phyloP scores from a whole-genome alignment of 2,797 vertebrate genomes.

The Apogon hyalosoma region DNA sequence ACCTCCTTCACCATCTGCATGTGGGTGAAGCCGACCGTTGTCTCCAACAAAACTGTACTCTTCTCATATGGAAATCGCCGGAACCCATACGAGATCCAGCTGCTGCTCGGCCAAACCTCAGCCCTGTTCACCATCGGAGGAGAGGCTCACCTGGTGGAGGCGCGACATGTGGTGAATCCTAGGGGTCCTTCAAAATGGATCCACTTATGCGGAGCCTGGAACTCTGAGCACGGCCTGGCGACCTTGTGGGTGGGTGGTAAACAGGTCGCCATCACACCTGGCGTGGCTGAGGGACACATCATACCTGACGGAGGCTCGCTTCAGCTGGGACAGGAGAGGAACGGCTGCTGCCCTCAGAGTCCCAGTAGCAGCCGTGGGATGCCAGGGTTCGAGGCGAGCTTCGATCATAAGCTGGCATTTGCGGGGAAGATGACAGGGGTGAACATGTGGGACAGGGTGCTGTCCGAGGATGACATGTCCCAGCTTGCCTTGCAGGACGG shows the following conservation, averaged over 20 bases:
- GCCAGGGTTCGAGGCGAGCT: constrained; percentile 75
- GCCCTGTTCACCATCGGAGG: constrained; percentile 85
- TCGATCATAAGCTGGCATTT: constrained; percentile 89
- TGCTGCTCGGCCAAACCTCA: constrained; percentile 84
- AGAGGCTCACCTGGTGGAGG: constrained; percentile 84
- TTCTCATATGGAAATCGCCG: constrained; percentile 91
- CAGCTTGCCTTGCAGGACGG: constrained; percentile 70
- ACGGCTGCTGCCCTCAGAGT: constrained; percentile 83
- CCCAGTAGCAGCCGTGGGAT: constrained; percentile 18
- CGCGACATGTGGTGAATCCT: constrained; percentile 53
- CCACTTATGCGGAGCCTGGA: constrained; percentile 92
- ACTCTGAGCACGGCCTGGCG: constrained; percentile 83
- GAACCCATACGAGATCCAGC: constrained; percentile 92
- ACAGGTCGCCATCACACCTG: constrained; percentile 63
- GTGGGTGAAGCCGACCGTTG: constrained; percentile 90
- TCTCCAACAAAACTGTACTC: constrained; percentile 90
- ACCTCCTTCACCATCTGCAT: constrained; percentile 89
- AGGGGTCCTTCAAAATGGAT: constrained; percentile 81
- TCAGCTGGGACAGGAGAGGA: constrained; percentile 94
- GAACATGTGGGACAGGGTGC: constrained; percentile 92
- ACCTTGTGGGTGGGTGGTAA: constrained; percentile 88
- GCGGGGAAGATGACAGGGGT: constrained; percentile 93
- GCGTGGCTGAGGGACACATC: constrained; percentile 82
- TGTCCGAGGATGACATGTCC: constrained; percentile 84
- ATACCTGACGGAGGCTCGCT: constrained; percentile 87